Evolutionary conservation across 2,797 vertebrate genomes (phyloP), one percentile per base, ranked within the genome.

Genomic region (Melanotaenia maccullochi): DNA sequence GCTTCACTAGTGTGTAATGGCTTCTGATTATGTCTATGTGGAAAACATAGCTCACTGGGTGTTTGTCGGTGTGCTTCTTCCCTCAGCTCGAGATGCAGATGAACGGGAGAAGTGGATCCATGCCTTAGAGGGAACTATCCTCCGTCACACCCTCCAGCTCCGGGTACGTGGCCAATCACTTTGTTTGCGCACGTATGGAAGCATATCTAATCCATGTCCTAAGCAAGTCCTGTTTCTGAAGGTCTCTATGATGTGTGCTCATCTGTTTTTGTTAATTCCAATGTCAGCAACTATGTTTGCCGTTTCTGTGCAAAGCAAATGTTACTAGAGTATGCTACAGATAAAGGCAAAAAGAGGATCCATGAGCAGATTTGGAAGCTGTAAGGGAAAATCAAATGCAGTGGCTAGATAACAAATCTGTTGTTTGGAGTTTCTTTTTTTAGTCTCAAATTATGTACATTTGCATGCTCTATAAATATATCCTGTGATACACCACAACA

Each of bases 101-200:
- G 98, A 99, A 81, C 95, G 98, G 86, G 98, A 99, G 90, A 99
- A 99, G 96, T 99, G 98, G 98, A 99, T 99, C 88, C 96, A 99
- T 40, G 98, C 98, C 84, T 95, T 99, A 98, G 98, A 99, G 87
- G 98, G 99, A 87, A 99, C 98, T 3, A 99, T 99, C 91, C 96
- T 99, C 68, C 97, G 97, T 62, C 98, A 99, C 88, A 98, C 97
- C 73, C 96, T 97, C 58, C 98, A 99, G 69, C 94, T 98, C 79
- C 95, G 93, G 94, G 98, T 97, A 95, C 85, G 94, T 83, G 60
- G 61, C 33, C 33, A n/a, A 49, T 11, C 14, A 8, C 60, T 35
- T 35, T 49, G 30, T 75, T 35, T 49, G 30, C 73, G 11, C 42
- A 0, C 52, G 5, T 55, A 35, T 61, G 35, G 40, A 4, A 60